Evolutionary conservation across 35 echinoderm and acorn worm genomes (phyloP).

Genomic region (Heliocidaris tuberculata): DNA sequence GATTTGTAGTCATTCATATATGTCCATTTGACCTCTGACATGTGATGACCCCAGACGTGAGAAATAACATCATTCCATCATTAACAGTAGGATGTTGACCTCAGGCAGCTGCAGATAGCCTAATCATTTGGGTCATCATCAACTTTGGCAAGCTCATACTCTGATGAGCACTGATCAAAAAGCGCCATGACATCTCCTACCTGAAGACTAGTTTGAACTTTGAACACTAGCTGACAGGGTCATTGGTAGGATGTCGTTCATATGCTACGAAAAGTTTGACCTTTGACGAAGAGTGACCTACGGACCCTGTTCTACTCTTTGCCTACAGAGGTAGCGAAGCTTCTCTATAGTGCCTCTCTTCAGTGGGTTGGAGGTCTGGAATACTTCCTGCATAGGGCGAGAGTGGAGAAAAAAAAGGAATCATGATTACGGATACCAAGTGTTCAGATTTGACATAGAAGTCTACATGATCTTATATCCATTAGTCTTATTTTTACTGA

Average conservation of each 20-base stretch:
- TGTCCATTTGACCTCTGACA: not conserved
- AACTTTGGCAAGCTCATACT: not conserved
- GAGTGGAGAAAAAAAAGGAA: not conserved
- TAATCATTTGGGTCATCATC: not conserved
- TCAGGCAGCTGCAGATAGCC: not conserved
- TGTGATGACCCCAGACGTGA: not conserved
- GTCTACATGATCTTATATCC: too few relatives aligned
- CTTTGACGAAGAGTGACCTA: not conserved
- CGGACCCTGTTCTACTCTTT: slow-evolving; percentile 42
- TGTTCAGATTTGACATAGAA: too few relatives aligned
- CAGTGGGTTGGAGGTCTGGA: slow-evolving; percentile 52
- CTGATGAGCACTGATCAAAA: not conserved
- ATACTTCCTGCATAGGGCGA: slow-evolving; percentile 42
- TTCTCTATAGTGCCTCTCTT: slow-evolving; percentile 62
- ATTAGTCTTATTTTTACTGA: too few relatives aligned
- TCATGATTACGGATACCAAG: not conserved
- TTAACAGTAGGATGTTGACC: not conserved
- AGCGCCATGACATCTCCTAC: not conserved
- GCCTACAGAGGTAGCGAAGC: slow-evolving; percentile 43
- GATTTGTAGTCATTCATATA: not conserved
- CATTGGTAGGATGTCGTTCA: not conserved
- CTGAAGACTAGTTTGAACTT: not conserved
- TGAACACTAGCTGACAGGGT: not conserved
- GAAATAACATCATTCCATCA: too few relatives aligned
- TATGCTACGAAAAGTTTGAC: not conserved